Evolutionary conservation across 1,140 invertebrate species (phyloP), one percentile per base, ranked within the genome.

Genomic region (Condylostylus longicornis): DNA sequence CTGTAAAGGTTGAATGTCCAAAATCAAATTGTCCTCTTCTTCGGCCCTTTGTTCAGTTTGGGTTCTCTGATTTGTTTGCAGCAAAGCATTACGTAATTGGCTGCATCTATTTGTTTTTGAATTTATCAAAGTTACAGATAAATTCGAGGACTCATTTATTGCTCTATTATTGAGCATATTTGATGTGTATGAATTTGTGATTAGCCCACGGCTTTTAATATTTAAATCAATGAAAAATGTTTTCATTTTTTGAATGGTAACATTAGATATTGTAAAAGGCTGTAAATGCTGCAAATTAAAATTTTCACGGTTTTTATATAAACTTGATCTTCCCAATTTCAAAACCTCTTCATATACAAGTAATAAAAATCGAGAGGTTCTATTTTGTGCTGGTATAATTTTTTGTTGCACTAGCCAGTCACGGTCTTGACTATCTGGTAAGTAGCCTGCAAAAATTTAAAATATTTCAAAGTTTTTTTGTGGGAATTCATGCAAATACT

Each of bases 211-310:
- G 42, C 56, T 59, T 40, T 58, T 58, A 20, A 59, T 55, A 33
- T 58, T 59, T 4, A 59, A 34, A 38, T 59, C 56, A 22, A 58
- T 47, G 27, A 59, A 59, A 35, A 59, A 59, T 1, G 52, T 15
- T 19, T 50, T 46, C 56, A 59, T 59, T 32, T 59, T 59, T 33
- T 57, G 52, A 27, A 59, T 57, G 47, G 59, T 59, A 8, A 46
- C 39, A 14, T 57, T 52, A 9, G 56, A 53, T 4, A 59, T 51
- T 19, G 33, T 55, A 5, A 59, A 59, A 1, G 49, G 53, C 1
- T 53, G 37, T 49, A 59, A 52, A 40, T 52, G 43, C 21, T 37
- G 40, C 5, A 59, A 43, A 47, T 59, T 52, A 5, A 59, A 46
- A 44, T 46, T 54, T 9, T 46, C 30, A 20, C 54, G 50, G 28